Percentiles rank a stretch among this genome's conserved stretches.
phyloP scores from a whole-genome alignment of 2,888 invertebrate genomes.

The Caenorhabditis angaria region DNA sequence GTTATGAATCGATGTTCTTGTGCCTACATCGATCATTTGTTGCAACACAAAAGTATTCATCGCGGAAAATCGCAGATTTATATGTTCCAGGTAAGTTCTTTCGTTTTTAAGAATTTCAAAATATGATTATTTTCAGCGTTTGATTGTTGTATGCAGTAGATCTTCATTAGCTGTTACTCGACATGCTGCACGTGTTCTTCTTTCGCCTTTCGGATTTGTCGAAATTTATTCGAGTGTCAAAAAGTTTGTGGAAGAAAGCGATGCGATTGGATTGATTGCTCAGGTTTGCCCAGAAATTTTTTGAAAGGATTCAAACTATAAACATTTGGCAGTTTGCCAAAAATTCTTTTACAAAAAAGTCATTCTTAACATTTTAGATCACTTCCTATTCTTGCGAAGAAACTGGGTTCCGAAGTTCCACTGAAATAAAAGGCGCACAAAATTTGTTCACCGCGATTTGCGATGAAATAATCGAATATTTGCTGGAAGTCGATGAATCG shows the following conservation, averaged over 20 bases:
- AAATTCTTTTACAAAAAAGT: background rate
- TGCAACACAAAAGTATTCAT: constrained; percentile 32
- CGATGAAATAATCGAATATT: background rate
- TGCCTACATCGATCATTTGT: constrained; percentile 46
- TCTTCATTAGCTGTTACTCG: constrained; percentile 20
- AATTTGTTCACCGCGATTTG: background rate
- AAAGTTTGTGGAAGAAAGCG: constrained; percentile 31
- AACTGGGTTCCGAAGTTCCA: background rate
- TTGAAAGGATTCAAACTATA: background rate
- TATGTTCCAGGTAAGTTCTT: constrained; percentile 41
- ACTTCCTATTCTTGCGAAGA: constrained; percentile 9
- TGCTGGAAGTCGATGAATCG: background rate
- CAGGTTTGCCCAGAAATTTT: background rate
- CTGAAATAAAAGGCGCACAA: background rate
- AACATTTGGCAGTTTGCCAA: background rate
- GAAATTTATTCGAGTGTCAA: constrained; percentile 22
- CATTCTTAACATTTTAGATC: constrained; percentile 15
- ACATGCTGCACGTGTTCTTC: constrained; percentile 38
- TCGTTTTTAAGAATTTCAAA: background rate
- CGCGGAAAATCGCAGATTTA: constrained; percentile 40
- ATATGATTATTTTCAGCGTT: constrained; percentile 37
- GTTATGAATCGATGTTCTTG: constrained; percentile 38
- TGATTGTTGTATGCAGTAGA: constrained; percentile 40
- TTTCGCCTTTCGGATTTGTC: constrained; percentile 29
- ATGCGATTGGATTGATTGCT: constrained; percentile 14